These are phyloP conservation scores for Tapirus terrestris DNA, from an alignment of 2,113 vertebrate species.

Conservation along the genomic window DNA sequence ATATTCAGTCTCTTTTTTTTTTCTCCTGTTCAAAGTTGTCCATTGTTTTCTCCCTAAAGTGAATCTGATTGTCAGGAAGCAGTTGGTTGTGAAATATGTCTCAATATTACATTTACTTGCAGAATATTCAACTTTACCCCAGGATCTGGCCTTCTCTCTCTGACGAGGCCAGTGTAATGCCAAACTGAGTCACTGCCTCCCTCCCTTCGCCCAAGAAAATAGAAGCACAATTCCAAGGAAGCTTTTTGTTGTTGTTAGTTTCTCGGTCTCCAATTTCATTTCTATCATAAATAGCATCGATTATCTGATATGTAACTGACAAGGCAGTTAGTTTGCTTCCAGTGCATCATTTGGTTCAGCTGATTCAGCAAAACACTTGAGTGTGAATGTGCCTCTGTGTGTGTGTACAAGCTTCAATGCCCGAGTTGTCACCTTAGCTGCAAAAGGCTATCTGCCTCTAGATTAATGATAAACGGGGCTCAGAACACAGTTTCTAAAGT, in stretches of 20 bases:
- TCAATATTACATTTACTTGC: neutral
- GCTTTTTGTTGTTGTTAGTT: neutral
- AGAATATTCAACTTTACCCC: neutral
- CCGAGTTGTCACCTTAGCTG: neutral
- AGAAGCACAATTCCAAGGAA: constrained; percentile 37
- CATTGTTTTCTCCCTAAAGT: neutral
- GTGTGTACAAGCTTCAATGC: neutral
- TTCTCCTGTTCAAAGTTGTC: neutral
- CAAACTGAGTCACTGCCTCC: neutral
- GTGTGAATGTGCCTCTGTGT: neutral
- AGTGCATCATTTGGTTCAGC: neutral
- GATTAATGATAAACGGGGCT: constrained; percentile 34
- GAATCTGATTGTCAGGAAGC: neutral
- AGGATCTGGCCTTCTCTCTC: neutral
- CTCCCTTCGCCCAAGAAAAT: constrained; percentile 25
- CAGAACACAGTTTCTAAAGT: neutral
- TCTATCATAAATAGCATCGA: constrained; percentile 50
- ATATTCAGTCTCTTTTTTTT: neutral
- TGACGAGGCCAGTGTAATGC: neutral
- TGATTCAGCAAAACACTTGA: neutral
- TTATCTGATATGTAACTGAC: constrained; percentile 30
- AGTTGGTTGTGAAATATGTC: neutral
- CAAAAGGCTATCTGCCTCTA: neutral
- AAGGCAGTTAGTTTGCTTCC: neutral
- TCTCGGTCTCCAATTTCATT: constrained; percentile 39